Percentiles rank a stretch among this genome's conserved stretches.
Evolutionary conservation across 2,113 vertebrate species (phyloP).

Genomic region (Lepisosteus oculatus): DNA sequence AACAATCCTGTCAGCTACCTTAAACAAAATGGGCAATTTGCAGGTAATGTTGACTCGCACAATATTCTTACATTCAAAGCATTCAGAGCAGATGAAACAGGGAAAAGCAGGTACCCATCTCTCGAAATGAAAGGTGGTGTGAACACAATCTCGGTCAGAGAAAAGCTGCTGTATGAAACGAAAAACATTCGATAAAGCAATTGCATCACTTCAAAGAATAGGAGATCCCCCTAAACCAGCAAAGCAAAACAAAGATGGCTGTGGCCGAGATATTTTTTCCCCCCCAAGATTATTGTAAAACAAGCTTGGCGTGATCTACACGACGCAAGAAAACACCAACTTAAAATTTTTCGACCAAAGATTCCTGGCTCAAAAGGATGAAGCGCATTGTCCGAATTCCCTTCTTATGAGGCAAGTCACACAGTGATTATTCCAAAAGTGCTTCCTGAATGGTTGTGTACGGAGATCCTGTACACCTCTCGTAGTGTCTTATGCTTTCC

Average conservation of each 20-base stretch:
- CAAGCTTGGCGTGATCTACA: slow-evolving; percentile 24
- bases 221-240: slow-evolving; percentile 9
- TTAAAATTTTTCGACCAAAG: slow-evolving; percentile 22
- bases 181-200: background rate
- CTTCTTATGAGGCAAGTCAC: slow-evolving; percentile 60
- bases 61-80: background rate
- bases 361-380: slow-evolving; percentile 54
- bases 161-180: background rate
- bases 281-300: slow-evolving; percentile 17
- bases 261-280: slow-evolving; percentile 30
- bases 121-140: background rate
- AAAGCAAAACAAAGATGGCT: slow-evolving; percentile 47
- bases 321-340: slow-evolving; percentile 14
- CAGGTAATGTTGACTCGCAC: background rate
- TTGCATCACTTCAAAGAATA: background rate
- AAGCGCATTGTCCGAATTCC: slow-evolving; percentile 60
- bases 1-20: slow-evolving; percentile 50
- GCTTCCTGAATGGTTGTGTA: slow-evolving; percentile 61
- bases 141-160: background rate
- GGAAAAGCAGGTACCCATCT: background rate
- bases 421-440: slow-evolving; percentile 62
- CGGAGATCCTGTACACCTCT: slow-evolving; percentile 33
- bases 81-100: background rate
- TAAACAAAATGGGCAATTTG: background rate
- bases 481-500: slow-evolving; percentile 37